Evolutionary conservation across 2,113 vertebrate genomes (phyloP).

Genomic region (Solea senegalensis): DNA sequence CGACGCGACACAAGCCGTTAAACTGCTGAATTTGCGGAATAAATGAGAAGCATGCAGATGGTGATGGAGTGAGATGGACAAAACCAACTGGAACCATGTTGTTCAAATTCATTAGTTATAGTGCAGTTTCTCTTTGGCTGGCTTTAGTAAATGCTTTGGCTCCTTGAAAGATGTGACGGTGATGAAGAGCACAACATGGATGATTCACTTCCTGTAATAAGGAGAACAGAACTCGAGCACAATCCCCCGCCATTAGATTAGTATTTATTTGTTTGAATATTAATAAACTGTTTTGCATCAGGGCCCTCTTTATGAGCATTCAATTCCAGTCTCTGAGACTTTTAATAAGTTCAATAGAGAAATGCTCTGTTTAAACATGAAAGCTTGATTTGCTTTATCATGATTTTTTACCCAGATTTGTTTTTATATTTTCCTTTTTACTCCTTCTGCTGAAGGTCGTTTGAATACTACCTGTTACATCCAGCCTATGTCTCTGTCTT

Average conservation of each 20-base stretch:
- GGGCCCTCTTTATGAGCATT: no score
- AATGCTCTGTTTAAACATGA: no score
- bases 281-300: no score
- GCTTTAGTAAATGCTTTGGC: conserved; percentile 2
- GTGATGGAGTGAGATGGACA: conserved; percentile 49
- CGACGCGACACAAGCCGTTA: conserved; percentile 53
- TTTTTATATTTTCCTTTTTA: no score
- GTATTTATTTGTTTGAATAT: no score
- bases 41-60: conserved; percentile 47
- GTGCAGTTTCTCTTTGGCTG: not conserved
- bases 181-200: conserved; percentile 31
- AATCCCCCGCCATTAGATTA: not conserved
- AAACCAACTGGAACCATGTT: conserved; percentile 49
- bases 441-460: no score
- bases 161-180: conserved; percentile 17
- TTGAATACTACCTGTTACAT: no score
- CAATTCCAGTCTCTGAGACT: no score
- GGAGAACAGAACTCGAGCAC: conserved; percentile 13
- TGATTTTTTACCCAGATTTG: no score
- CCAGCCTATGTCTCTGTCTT: no score
- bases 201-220: conserved; percentile 20
- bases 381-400: no score
- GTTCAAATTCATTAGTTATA: conserved; percentile 50
- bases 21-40: conserved; percentile 48
- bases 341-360: no score